Evolutionary conservation across 2,797 vertebrate species (phyloP).

Genomic region (Lepus oiostolus): DNA sequence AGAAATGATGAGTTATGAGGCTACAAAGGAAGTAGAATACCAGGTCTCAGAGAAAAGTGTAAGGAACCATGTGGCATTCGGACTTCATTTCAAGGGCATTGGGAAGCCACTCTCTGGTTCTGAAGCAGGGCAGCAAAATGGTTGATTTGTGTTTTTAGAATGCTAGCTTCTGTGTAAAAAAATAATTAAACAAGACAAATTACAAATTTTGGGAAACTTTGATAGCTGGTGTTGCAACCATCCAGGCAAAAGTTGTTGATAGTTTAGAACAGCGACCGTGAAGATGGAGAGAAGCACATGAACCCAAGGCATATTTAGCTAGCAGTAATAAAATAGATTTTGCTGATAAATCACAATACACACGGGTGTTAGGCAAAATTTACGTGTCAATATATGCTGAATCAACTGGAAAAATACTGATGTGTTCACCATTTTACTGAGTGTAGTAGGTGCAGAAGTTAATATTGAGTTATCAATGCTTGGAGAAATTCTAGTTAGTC

Average conservation of each 20-base stretch:
- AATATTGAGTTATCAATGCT: not conserved
- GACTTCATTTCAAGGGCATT: not conserved
- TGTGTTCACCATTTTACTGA: not conserved
- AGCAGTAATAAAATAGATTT: not conserved
- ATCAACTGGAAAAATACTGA: not conserved
- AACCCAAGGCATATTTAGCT: not conserved
- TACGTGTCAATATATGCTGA: not conserved
- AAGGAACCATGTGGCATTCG: not conserved
- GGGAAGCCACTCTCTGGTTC: not conserved
- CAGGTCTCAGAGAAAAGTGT: not conserved
- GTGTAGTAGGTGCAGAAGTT: no score
- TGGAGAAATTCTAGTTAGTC: not conserved
- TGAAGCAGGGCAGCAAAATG: not conserved
- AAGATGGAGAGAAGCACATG: not conserved
- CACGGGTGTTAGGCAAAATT: not conserved
- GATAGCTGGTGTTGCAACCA: not conserved
- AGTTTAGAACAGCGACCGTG: not conserved
- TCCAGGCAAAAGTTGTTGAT: not conserved
- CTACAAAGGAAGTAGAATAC: not conserved
- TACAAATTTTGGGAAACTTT: not conserved
- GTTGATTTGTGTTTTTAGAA: not conserved
- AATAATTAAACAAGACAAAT: not conserved
- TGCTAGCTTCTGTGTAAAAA: not conserved
- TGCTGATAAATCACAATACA: not conserved
- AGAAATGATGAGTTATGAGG: not conserved